A percentile compares a stretch with the other conserved stretches of the same genome.
phyloP scores from a whole-genome alignment of 92 coral and sea anemone genomes.

The Diadumene lineata region DNA sequence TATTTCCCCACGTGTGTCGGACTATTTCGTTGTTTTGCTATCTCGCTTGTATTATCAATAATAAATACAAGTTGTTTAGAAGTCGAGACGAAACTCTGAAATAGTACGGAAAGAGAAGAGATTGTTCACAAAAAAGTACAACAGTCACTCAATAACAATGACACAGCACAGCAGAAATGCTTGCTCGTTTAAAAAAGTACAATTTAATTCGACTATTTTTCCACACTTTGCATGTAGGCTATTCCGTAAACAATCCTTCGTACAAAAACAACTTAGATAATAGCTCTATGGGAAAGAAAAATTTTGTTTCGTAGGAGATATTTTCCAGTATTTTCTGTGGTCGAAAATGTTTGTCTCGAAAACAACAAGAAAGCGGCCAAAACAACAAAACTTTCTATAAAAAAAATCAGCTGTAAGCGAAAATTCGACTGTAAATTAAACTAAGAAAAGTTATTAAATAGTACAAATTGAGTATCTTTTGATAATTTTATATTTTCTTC shows the following conservation, averaged over 20 bases:
- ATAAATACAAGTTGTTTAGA: constrained; percentile 71
- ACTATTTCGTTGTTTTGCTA: constrained; percentile 40
- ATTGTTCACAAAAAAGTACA: neutral
- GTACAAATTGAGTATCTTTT: neutral
- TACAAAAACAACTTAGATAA: constrained; percentile 4
- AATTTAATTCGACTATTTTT: neutral
- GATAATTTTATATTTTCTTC: neutral
- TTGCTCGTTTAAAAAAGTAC: neutral
- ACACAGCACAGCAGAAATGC: neutral
- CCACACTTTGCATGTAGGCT: neutral
- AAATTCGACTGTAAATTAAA: neutral
- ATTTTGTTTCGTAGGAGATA: neutral
- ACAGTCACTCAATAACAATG: neutral
- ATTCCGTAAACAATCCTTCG: constrained; percentile 9
- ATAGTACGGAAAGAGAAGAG: constrained; percentile 11
- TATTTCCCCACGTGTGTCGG: constrained; percentile 36
- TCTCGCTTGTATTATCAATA: constrained; percentile 72
- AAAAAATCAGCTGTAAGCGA: neutral
- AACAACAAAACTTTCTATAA: too few species aligned
- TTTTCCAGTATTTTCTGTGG: constrained; percentile 29
- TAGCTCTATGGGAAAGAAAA: constrained; percentile 9
- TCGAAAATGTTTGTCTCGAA: constrained; percentile 4
- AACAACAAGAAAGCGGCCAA: neutral
- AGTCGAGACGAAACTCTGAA: constrained; percentile 33
- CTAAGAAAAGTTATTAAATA: neutral